Base-by-base conservation (phyloP, 1,140 invertebrate genomes). In the Bombus fervidus region DNA sequence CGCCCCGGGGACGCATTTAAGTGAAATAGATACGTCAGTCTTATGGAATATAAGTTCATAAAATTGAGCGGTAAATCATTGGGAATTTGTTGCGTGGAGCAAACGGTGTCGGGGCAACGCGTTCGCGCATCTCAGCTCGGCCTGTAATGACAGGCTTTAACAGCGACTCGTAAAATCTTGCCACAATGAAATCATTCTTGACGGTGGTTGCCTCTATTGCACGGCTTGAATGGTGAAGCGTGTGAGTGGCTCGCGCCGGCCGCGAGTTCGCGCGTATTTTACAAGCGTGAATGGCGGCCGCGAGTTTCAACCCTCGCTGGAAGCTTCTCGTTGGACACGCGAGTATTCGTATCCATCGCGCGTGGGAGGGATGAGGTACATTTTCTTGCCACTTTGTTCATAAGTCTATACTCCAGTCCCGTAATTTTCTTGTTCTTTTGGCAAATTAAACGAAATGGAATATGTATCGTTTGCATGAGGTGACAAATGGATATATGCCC, bases 41-140 rank as follows among this genome's bases (percentile, higher is more conserved):
- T 93, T 91, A 92, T 92, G 92, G 93, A 94, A 94, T 95, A 94
- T 94, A 94, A 94, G 93, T 94, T 92, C 88, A 87, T 91, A 93
- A 93, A 94, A 94, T 94, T 94, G 91, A 92, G 91, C 91, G 78
- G 91, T 95, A 95, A 95, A 95, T 95, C 94, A 95, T 86, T 59
- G 89, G 82, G 84, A 85, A 91, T 93, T 93, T 92, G 86, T 92
- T 92, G 74, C 84, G 88, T 80, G 75, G 75, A 41, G 75, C 34
- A 31, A 85, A 90, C 81, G 37, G 62, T 57, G 47, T 53, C 47
- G 18, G 18, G 75, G 39, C 53, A 72, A 15, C 68, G 59, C 59
- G 74, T 47, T 31, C 81, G 81, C 39, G 59, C 88, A 92, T 89
- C 88, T 86, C 91, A 90, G 43, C 89, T 72, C 82, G 76, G 69